Evolutionary conservation across 2,888 invertebrate genomes (phyloP).

Genomic region (Zygogramma bicolorata): DNA sequence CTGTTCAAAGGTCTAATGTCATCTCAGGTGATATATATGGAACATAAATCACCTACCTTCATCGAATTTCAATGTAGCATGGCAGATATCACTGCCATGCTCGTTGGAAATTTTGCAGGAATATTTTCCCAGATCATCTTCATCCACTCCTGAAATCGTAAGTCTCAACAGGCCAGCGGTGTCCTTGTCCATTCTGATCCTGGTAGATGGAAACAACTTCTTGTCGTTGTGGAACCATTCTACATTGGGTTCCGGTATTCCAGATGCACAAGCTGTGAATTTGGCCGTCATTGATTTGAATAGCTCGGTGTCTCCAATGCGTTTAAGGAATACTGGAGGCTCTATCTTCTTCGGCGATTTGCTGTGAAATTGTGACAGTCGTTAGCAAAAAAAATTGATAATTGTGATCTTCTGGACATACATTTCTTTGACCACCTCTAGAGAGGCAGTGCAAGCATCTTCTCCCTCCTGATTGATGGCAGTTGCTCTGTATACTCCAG

Average conservation of each 20-base stretch:
- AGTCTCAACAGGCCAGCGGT: constrained; percentile 86
- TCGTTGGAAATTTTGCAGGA: constrained; percentile 85
- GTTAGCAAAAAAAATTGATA: neutral
- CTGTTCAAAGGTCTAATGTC: no score
- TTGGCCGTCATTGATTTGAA: constrained; percentile 90
- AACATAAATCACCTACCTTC: constrained; percentile 58
- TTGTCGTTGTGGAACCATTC: constrained; percentile 88
- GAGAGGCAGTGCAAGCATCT: constrained; percentile 78
- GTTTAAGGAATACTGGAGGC: constrained; percentile 89
- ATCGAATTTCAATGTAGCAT: constrained; percentile 82
- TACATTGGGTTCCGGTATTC: constrained; percentile 88
- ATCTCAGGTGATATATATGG: no score
- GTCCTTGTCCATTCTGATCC: constrained; percentile 86
- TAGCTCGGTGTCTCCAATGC: constrained; percentile 88
- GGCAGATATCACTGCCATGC: constrained; percentile 85
- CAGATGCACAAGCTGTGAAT: constrained; percentile 92
- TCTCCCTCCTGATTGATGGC: constrained; percentile 86
- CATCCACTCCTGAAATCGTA: constrained; percentile 81
- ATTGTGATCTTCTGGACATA: constrained; percentile 68
- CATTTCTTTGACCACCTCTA: constrained; percentile 88
- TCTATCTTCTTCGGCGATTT: constrained; percentile 82
- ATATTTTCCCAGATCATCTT: constrained; percentile 88
- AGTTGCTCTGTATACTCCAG: constrained; percentile 81
- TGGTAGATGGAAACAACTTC: constrained; percentile 83
- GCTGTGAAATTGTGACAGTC: constrained; percentile 65